phyloP scores from a whole-genome alignment of 2,113 vertebrate genomes.

The Percopsis transmontana region DNA sequence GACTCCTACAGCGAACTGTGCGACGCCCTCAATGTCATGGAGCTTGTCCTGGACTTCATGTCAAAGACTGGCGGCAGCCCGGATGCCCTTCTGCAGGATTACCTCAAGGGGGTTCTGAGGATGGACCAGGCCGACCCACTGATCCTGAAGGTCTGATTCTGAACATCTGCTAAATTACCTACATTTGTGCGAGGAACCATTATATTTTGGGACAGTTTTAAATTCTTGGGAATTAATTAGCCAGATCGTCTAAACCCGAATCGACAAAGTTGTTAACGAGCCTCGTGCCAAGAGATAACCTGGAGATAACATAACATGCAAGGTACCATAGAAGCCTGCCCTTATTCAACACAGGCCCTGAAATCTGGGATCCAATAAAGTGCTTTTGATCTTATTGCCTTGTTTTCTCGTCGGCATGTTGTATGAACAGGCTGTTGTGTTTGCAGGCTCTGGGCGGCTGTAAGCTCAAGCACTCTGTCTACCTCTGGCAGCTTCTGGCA shows the following conservation, averaged over 20 bases:
- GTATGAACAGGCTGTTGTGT: conserved; percentile 2
- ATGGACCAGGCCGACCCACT: conserved; percentile 80
- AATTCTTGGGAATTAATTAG: background rate
- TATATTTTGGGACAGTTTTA: background rate
- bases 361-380: background rate
- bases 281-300: too few relatives aligned
- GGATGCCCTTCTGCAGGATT: conserved; percentile 71
- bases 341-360: too few relatives aligned
- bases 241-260: too few relatives aligned
- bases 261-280: too few relatives aligned
- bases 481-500: conserved; percentile 86
- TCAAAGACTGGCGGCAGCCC: conserved; percentile 80
- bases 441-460: conserved; percentile 80
- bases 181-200: background rate
- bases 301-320: too few relatives aligned
- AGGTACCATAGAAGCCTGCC: too few relatives aligned
- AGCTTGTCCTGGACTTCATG: conserved; percentile 83
- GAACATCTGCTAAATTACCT: background rate
- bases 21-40: conserved; percentile 80
- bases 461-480: conserved; percentile 76
- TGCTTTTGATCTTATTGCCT: background rate
- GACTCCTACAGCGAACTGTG: conserved; percentile 84
- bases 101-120: conserved; percentile 76
- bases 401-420: background rate
- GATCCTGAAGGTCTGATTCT: conserved; percentile 74